A percentile compares a stretch with the other conserved stretches of the same genome.
These are phyloP conservation scores for Synanthedon tipuliformis DNA, from an alignment of 2,888 invertebrate genomes.

Conservation along the genomic window DNA sequence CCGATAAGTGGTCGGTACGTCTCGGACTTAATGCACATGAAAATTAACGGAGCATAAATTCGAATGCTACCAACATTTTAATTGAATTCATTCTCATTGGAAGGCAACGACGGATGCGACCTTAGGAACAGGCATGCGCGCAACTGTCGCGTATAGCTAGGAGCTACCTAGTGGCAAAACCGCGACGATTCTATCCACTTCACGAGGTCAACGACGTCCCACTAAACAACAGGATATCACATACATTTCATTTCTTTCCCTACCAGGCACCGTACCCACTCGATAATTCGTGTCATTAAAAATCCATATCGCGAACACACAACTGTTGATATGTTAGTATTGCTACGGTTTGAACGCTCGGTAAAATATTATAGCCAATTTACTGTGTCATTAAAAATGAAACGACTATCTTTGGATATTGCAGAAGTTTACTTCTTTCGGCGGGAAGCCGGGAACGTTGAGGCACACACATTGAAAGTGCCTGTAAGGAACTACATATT, in stretches of 20 bases:
- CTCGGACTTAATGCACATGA: not conserved
- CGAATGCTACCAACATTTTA: conserved; percentile 28
- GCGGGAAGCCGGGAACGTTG: no score
- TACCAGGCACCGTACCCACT: no score
- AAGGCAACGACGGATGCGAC: conserved; percentile 45
- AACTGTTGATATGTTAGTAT: no score
- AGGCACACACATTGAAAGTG: no score
- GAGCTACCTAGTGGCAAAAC: conserved; percentile 39
- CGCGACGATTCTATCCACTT: conserved; percentile 48
- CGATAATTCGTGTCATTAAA: no score
- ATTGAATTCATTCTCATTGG: conserved; percentile 53
- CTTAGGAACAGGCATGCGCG: conserved; percentile 65
- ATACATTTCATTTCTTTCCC: conserved; percentile 2
- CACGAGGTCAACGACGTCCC: conserved; percentile 52
- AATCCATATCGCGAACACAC: no score
- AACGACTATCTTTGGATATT: no score
- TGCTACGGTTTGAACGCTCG: no score
- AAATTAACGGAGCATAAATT: not conserved
- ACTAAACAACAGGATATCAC: conserved; percentile 33
- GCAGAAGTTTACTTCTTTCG: no score
- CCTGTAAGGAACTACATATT: no score
- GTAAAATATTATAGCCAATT: no score
- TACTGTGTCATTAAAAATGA: no score
- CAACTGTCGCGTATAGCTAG: conserved; percentile 27
- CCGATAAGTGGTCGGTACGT: not conserved